These are phyloP conservation scores for Panulirus ornatus DNA, from an alignment of 1,140 invertebrate genomes.

Conservation along the genomic window DNA sequence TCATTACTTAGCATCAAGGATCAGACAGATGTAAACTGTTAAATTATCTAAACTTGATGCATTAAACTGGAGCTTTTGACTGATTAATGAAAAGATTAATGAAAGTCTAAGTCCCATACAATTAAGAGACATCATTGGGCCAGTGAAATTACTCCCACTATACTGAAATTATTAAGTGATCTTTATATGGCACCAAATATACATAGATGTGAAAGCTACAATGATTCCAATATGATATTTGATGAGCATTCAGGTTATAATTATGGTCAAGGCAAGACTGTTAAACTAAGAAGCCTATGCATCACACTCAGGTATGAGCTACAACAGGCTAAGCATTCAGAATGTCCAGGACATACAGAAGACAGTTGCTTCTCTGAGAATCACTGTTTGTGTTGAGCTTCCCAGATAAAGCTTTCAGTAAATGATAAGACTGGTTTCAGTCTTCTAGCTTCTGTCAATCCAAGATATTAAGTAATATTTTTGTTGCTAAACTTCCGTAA, in stretches of 20 bases:
- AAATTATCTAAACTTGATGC: not conserved
- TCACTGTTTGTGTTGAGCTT: not conserved
- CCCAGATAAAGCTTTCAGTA: not conserved
- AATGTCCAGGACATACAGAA: constrained; percentile 30
- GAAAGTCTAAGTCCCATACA: not conserved
- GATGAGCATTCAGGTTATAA: constrained; percentile 12
- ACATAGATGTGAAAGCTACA: not conserved
- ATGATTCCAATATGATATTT: constrained; percentile 1
- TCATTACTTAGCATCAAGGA: not conserved
- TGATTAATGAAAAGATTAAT: not conserved
- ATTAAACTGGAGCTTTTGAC: constrained; percentile 3
- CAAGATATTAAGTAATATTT: constrained; percentile 16
- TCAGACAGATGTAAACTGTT: not conserved
- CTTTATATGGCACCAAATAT: not conserved
- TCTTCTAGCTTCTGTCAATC: constrained; percentile 23
- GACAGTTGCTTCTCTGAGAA: constrained; percentile 7
- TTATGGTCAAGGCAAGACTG: constrained; percentile 2
- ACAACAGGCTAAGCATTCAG: constrained; percentile 9
- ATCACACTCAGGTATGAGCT: constrained; percentile 42
- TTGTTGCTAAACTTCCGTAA: constrained; percentile 6
- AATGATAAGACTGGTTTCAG: not conserved
- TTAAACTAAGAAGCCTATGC: constrained; percentile 12
- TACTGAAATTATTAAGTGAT: not conserved
- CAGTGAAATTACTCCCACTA: not conserved
- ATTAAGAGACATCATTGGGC: not conserved